phyloP scores from a whole-genome alignment of 2,113 vertebrate species.

The Mobula birostris region DNA sequence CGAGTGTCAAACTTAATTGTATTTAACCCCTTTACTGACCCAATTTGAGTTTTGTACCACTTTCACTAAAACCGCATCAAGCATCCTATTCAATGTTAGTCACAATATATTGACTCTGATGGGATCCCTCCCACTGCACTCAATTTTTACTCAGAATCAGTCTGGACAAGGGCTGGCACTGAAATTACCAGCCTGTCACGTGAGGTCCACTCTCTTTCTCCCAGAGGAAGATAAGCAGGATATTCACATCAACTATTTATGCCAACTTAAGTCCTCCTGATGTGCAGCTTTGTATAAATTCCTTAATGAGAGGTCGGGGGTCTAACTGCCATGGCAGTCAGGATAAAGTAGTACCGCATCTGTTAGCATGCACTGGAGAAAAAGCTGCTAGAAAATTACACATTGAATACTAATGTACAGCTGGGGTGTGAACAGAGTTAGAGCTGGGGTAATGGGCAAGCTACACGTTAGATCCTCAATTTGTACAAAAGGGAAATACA shows the following conservation, averaged over 20 bases:
- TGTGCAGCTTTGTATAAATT: conserved; percentile 16
- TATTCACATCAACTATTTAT: conserved; percentile 11
- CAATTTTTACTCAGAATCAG: conserved; percentile 8
- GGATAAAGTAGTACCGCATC: neutral
- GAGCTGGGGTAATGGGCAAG: neutral
- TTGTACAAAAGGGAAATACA: neutral
- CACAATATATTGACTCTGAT: conserved; percentile 18
- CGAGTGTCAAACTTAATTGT: conserved; percentile 38
- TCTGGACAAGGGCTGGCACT: neutral
- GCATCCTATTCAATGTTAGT: neutral
- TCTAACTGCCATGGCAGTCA: conserved; percentile 11
- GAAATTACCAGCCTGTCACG: conserved; percentile 22
- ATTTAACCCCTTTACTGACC: conserved; percentile 36
- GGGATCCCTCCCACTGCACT: conserved; percentile 21
- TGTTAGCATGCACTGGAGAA: conserved; percentile 5
- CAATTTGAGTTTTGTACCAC: conserved; percentile 10
- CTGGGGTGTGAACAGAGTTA: neutral
- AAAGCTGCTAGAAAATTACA: neutral
- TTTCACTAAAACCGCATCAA: conserved; percentile 22
- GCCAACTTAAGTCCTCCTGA: conserved; percentile 8
- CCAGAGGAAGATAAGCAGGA: neutral
- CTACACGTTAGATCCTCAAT: neutral
- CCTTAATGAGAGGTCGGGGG: neutral
- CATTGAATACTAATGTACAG: conserved; percentile 22
- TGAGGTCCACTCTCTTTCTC: conserved; percentile 15